Conservation (phyloP, 1,140 invertebrate species). For the Magallana gigas region DNA sequence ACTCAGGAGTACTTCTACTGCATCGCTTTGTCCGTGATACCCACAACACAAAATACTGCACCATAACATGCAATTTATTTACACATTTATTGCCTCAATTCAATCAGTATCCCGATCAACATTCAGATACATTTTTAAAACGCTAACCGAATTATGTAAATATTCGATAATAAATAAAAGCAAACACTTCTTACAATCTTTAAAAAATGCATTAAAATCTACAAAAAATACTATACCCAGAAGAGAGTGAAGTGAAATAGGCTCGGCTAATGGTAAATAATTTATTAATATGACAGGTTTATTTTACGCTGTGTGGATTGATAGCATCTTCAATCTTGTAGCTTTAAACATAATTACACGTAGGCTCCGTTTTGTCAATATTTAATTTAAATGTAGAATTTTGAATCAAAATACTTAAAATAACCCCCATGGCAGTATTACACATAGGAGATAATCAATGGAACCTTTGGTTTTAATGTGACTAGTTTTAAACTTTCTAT, state of each 20-base stretch:
- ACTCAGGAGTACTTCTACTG: not conserved
- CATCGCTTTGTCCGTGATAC: not conserved
- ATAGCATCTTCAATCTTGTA: slow-evolving; percentile 3
- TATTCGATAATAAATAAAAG: not conserved
- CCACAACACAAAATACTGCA: not conserved
- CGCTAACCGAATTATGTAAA: not conserved
- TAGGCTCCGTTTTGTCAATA: not conserved
- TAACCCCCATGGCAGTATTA: too few species aligned
- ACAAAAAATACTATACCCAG: not conserved
- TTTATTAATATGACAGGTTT: slow-evolving; percentile 31
- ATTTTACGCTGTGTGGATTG: not conserved
- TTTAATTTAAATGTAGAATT: not conserved
- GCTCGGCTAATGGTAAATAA: not conserved
- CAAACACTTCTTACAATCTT: not conserved
- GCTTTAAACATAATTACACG: not conserved
- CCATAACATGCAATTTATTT: not conserved
- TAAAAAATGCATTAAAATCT: slow-evolving; percentile 11
- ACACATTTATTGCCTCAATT: not conserved
- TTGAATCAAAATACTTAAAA: too few species aligned
- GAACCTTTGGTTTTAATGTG: too few species aligned
- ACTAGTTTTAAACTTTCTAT: too few species aligned
- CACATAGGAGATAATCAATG: too few species aligned
- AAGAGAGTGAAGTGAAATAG: not conserved
- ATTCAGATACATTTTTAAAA: not conserved
- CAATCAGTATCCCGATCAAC: not conserved